Conservation (phyloP, 2,797 vertebrate species). For the Ceyx erithaca region DNA sequence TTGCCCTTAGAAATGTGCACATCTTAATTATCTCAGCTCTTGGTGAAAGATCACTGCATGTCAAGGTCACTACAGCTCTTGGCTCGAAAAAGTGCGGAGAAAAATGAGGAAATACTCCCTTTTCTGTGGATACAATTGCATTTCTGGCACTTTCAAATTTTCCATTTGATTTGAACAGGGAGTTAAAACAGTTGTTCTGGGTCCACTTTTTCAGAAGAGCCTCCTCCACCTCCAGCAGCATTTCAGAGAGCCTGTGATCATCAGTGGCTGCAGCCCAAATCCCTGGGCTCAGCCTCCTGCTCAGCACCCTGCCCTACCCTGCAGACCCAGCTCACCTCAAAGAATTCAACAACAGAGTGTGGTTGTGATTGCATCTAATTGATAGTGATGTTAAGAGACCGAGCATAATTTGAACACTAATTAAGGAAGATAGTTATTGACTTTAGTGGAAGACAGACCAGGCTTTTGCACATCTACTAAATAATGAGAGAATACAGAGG, state of each 20-base stretch:
- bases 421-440: constrained; percentile 45
- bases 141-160: neutral
- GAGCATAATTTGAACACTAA: neutral
- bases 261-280: neutral
- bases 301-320: neutral
- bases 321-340: accelerated
- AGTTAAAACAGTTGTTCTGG: neutral
- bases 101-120: neutral
- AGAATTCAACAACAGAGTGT: neutral
- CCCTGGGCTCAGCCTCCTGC: neutral
- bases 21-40: neutral
- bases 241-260: neutral
- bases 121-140: neutral
- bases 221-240: neutral
- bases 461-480: neutral
- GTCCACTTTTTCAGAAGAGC: accelerated
- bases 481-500: neutral
- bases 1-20: neutral
- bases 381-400: constrained; percentile 24
- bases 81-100: neutral
- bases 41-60: neutral
- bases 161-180: neutral
- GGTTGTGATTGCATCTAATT: neutral
- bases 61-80: neutral
- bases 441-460: constrained; percentile 1